A percentile compares a stretch with the other conserved stretches of the same genome.
phyloP scores from a whole-genome alignment of 2,113 vertebrate species.

The Stegostoma tigrinum region DNA sequence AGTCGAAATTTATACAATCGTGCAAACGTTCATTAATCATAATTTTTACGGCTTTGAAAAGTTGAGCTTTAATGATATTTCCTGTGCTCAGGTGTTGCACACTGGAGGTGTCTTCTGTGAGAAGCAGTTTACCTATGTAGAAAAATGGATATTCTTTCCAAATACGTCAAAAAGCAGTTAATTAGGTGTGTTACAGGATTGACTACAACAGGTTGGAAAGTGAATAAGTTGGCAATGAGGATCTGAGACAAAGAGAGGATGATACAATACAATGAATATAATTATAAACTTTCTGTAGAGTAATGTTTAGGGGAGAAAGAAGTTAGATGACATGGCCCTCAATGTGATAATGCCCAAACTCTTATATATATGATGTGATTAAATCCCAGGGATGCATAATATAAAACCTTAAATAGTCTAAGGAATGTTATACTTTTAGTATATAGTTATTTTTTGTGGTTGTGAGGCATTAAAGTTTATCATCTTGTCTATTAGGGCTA shows the following conservation, averaged over 20 bases:
- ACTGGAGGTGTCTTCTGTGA: background rate
- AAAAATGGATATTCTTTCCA: background rate
- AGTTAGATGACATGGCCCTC: background rate
- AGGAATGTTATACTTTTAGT: background rate
- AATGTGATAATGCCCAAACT: background rate
- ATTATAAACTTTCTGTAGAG: background rate
- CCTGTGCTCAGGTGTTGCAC: background rate
- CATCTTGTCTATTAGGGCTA: background rate
- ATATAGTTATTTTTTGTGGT: background rate
- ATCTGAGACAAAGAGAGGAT: background rate
- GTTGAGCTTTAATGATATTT: background rate
- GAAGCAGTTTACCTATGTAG: background rate
- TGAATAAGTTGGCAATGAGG: background rate
- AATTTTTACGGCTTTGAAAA: background rate
- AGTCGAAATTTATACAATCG: background rate
- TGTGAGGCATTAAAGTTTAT: background rate
- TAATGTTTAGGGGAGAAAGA: background rate
- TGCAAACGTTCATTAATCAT: background rate
- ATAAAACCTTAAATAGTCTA: background rate
- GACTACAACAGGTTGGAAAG: background rate
- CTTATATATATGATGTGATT: background rate
- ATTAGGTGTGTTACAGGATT: background rate
- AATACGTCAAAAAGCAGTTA: background rate
- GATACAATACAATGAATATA: background rate
- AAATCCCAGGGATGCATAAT: background rate